A percentile compares a stretch with the other conserved stretches of the same genome.
These are phyloP conservation scores for Neopelma chrysocephalum DNA, from an alignment of 2,797 vertebrate genomes.

Conservation along the genomic window DNA sequence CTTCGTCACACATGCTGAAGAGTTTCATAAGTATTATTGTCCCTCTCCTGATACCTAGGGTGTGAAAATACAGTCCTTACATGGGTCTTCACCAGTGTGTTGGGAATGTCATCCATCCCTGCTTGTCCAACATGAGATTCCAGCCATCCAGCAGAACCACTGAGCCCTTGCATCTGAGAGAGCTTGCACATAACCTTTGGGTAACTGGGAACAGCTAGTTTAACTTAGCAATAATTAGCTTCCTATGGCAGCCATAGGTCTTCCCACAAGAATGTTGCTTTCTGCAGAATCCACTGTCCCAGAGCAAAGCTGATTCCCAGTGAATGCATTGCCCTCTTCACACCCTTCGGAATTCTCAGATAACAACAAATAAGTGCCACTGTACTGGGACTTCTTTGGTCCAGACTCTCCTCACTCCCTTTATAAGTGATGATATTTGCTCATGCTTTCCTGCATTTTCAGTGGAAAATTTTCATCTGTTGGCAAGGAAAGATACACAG, in stretches of 20 bases:
- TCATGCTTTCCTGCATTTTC: neutral
- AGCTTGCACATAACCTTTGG: neutral
- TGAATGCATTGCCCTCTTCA: neutral
- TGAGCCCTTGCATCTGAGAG: neutral
- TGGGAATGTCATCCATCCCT: neutral
- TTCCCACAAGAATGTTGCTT: neutral
- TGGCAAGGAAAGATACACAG: neutral
- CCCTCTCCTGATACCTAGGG: neutral
- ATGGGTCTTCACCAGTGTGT: rapidly evolving
- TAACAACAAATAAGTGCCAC: neutral
- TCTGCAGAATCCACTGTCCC: neutral
- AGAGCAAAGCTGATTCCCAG: neutral
- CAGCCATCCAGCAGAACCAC: neutral
- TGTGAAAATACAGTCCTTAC: neutral
- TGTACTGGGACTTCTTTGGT: neutral
- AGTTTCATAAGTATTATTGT: neutral
- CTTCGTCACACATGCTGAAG: neutral
- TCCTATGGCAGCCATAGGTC: neutral
- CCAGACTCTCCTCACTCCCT: neutral
- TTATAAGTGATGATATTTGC: neutral
- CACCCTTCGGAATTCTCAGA: neutral
- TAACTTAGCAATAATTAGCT: neutral
- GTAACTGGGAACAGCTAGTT: neutral
- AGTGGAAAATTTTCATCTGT: neutral
- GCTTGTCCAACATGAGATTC: rapidly evolving